These are phyloP conservation scores for Passer domesticus DNA, from an alignment of 2,113 vertebrate species.

Conservation along the genomic window DNA sequence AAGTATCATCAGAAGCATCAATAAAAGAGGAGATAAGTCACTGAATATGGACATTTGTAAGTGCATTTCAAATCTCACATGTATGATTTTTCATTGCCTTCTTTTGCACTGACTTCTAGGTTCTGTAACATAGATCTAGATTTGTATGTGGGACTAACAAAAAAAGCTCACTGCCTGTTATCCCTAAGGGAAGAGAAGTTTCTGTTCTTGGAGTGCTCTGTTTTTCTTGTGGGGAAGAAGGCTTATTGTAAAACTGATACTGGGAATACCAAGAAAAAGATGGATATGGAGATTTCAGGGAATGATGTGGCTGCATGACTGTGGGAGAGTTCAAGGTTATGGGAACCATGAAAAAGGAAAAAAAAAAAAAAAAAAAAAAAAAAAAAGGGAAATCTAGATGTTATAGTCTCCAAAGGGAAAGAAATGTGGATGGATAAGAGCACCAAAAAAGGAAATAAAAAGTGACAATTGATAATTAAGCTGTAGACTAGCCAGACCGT, in stretches of 20 bases:
- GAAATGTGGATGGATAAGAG: not conserved
- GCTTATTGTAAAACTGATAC: not conserved
- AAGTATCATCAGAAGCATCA: not conserved
- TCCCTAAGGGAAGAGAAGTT: not conserved
- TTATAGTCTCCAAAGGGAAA: not conserved
- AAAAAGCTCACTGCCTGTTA: not conserved
- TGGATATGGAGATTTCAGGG: not conserved
- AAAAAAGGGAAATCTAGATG: not conserved
- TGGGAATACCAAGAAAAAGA: not conserved
- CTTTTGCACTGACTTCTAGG: not conserved
- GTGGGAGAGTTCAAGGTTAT: accelerated
- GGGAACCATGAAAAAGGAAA: not conserved
- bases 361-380: not conserved
- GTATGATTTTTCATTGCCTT: not conserved
- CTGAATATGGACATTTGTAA: not conserved
- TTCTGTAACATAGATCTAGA: not conserved
- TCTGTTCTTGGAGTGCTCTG: not conserved
- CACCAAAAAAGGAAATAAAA: not conserved
- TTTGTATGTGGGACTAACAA: not conserved
- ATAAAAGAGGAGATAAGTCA: not conserved
- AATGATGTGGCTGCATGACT: not conserved
- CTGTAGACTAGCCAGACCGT: not conserved
- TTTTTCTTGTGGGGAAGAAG: not conserved
- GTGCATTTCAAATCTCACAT: not conserved
- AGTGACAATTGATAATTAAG: not conserved